Percentiles rank a stretch among this genome's conserved stretches.
These are phyloP conservation scores for Megalurothrips usitatus DNA, from an alignment of 2,888 invertebrate genomes.

Conservation along the genomic window DNA sequence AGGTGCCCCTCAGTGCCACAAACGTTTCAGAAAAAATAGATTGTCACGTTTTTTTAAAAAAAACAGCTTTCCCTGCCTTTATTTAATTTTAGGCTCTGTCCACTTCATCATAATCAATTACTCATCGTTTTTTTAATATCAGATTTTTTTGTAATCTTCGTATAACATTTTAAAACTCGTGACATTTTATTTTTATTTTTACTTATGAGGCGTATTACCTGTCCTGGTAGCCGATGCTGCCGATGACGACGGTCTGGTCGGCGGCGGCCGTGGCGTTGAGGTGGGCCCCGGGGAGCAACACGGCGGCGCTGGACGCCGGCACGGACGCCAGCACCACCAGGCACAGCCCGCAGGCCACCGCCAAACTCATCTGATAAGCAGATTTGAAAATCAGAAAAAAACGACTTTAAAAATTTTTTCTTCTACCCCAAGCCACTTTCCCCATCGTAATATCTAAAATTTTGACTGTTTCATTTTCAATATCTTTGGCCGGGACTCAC, in stretches of 20 bases:
- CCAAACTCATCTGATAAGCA: not conserved
- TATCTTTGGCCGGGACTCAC: not conserved
- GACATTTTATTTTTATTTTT: too few relatives aligned
- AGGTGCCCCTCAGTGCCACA: too few relatives aligned
- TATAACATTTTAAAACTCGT: too few relatives aligned
- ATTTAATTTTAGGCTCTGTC: too few relatives aligned
- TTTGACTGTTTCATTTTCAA: not conserved
- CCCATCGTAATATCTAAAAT: not conserved
- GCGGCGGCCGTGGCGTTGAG: not conserved
- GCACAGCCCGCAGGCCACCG: not conserved
- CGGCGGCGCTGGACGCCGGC: not conserved
- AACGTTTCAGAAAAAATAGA: too few relatives aligned
- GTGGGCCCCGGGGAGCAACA: not conserved
- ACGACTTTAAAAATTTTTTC: not conserved
- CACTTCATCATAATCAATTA: too few relatives aligned
- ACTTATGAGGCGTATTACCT: not conserved
- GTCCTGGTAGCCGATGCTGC: not conserved
- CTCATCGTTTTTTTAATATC: too few relatives aligned
- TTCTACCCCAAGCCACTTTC: not conserved
- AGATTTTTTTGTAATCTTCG: too few relatives aligned
- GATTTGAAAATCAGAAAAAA: not conserved
- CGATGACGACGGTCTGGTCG: constrained; percentile 19
- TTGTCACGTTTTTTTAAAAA: too few relatives aligned
- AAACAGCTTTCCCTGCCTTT: too few relatives aligned
- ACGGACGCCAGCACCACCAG: constrained; percentile 1